Percentiles rank a stretch among this genome's conserved stretches.
Conservation (phyloP, 1,140 invertebrate genomes). For the Ceratina australensis region DNA sequence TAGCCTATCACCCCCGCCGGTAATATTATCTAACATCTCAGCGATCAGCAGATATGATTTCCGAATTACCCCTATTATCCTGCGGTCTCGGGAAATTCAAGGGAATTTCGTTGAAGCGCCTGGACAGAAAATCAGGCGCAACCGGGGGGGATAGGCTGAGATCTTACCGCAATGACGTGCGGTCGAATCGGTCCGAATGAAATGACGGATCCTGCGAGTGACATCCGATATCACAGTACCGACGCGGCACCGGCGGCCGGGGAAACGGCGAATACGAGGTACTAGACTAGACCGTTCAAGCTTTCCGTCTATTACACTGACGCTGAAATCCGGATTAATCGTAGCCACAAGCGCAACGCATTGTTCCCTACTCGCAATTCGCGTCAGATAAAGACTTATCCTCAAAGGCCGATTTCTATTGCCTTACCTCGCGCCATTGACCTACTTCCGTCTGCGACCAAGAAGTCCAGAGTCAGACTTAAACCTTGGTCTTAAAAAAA, state of each 20-base stretch:
- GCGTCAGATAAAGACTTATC: not conserved
- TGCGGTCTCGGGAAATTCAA: constrained; percentile 58
- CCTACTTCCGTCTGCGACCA: not conserved
- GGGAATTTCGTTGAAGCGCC: constrained; percentile 70
- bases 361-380: constrained; percentile 44
- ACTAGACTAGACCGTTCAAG: constrained; percentile 56
- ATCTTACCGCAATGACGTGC: constrained; percentile 80
- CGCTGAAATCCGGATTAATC: constrained; percentile 64
- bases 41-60: constrained; percentile 41
- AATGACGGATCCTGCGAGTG: constrained; percentile 80
- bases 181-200: constrained; percentile 78
- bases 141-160: constrained; percentile 67
- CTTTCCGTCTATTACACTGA: constrained; percentile 64
- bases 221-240: constrained; percentile 78
- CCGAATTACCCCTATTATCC: constrained; percentile 32
- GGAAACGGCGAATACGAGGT: constrained; percentile 67
- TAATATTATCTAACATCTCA: constrained; percentile 19
- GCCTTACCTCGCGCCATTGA: not conserved
- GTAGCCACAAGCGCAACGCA: constrained; percentile 47
- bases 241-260: constrained; percentile 57
- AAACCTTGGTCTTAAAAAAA: not conserved
- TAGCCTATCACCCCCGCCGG: not conserved
- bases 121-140: constrained; percentile 76
- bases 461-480: not conserved
- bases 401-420: not conserved